These are phyloP conservation scores for Oxystoma pomonae DNA, from an alignment of 2,888 invertebrate species.

Conservation along the genomic window DNA sequence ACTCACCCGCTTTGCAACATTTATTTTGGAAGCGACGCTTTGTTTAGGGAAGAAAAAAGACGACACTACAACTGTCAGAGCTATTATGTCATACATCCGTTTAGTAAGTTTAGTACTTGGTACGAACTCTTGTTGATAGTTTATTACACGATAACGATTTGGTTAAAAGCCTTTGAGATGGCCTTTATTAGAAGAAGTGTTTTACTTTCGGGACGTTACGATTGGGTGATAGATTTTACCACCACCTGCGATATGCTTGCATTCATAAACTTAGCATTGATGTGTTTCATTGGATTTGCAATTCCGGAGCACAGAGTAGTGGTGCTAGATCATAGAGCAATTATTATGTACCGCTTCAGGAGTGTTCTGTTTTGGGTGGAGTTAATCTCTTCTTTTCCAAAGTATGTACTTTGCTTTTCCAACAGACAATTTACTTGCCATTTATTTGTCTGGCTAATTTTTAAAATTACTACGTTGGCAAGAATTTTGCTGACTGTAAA, in stretches of 20 bases:
- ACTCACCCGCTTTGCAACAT: conserved; percentile 1
- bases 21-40: conserved; percentile 19
- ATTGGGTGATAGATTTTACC: neutral
- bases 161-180: conserved; percentile 6
- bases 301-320: neutral
- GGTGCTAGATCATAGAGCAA: conserved; percentile 2
- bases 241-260: conserved; percentile 7
- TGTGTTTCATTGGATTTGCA: conserved; percentile 7
- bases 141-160: conserved; percentile 8
- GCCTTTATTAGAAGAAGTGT: conserved; percentile 3
- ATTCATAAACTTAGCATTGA: conserved; percentile 8
- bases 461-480: neutral
- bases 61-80: conserved; percentile 16
- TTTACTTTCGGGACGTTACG: neutral
- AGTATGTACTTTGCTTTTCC: conserved; percentile 10
- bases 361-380: conserved; percentile 15
- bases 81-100: conserved; percentile 15
- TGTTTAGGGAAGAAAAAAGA: conserved; percentile 15
- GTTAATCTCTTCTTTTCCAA: conserved; percentile 15
- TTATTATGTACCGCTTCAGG: conserved; percentile 8
- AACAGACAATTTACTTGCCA: no score
- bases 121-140: no score
- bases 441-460: no score
- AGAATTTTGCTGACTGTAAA: conserved; percentile 3
- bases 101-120: conserved; percentile 15